These are phyloP conservation scores for Archaeoteleia sp. DNA, from an alignment of 2,888 invertebrate species.

Conservation along the genomic window DNA sequence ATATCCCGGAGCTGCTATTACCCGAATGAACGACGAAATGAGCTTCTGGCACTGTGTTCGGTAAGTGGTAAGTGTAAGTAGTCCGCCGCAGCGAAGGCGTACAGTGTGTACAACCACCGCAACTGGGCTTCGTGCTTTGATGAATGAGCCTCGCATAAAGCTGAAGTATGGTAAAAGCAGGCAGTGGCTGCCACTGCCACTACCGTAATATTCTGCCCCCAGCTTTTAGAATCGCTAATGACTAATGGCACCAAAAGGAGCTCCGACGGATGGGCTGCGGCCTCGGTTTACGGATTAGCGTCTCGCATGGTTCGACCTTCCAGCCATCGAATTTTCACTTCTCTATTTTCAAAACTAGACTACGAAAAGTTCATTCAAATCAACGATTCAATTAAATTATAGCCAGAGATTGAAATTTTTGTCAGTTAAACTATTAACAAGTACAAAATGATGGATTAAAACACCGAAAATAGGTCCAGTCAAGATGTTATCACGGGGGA, in stretches of 20 bases:
- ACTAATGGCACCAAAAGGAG: slow-evolving; percentile 71
- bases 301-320: slow-evolving; percentile 35
- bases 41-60: slow-evolving; percentile 39
- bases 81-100: slow-evolving; percentile 36
- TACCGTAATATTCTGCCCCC: slow-evolving; percentile 66
- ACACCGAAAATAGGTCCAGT: neutral
- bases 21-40: slow-evolving; percentile 56
- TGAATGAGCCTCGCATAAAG: slow-evolving; percentile 71
- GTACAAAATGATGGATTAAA: no score
- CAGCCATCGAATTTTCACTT: slow-evolving; percentile 11
- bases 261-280: slow-evolving; percentile 27
- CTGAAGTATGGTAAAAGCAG: slow-evolving; percentile 72
- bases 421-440: no score
- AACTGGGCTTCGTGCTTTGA: slow-evolving; percentile 66
- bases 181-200: slow-evolving; percentile 52
- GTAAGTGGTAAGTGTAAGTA: slow-evolving; percentile 53
- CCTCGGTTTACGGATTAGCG: slow-evolving; percentile 45
- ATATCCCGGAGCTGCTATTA: slow-evolving; percentile 58
- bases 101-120: slow-evolving; percentile 42
- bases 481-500: slow-evolving; percentile 14
- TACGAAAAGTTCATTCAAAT: slow-evolving; percentile 17
- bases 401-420: no score
- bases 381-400: slow-evolving; percentile 9
- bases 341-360: neutral
- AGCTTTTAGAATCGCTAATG: slow-evolving; percentile 73